phyloP scores from a whole-genome alignment of 2,113 vertebrate species.

The Cervus canadensis region DNA sequence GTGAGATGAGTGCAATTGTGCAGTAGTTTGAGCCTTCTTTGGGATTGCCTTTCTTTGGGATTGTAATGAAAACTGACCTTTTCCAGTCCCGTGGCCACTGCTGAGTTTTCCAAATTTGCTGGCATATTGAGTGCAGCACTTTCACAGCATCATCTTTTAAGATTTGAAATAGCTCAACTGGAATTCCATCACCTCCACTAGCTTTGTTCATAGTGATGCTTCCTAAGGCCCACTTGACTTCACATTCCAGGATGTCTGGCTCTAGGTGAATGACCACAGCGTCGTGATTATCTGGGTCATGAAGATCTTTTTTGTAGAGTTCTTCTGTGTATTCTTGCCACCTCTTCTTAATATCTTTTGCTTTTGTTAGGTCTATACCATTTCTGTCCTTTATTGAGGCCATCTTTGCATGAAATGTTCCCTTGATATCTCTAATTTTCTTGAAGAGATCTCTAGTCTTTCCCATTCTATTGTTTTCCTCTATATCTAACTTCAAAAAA shows the following conservation, averaged over 20 bases:
- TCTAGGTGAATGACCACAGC: background rate
- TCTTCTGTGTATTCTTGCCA: background rate
- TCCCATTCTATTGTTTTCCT: background rate
- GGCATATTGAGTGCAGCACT: background rate
- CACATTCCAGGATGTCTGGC: background rate
- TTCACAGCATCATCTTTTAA: background rate
- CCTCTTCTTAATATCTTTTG: background rate
- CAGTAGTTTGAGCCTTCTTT: rapidly evolving
- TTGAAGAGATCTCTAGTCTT: background rate
- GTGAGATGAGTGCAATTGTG: background rate
- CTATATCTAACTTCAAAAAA: background rate
- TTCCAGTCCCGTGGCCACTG: background rate
- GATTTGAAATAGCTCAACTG: background rate
- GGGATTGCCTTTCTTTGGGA: background rate
- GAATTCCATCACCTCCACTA: background rate
- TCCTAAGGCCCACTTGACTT: background rate
- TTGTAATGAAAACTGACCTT: background rate
- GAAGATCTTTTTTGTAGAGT: background rate
- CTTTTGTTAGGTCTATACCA: background rate
- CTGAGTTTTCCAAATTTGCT: background rate
- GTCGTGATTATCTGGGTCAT: background rate
- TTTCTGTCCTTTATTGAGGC: background rate
- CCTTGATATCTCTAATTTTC: background rate
- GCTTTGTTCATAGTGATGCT: background rate
- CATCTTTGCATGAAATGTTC: background rate